phyloP scores from a whole-genome alignment of 2,113 vertebrate species.

The Polyodon spathula region DNA sequence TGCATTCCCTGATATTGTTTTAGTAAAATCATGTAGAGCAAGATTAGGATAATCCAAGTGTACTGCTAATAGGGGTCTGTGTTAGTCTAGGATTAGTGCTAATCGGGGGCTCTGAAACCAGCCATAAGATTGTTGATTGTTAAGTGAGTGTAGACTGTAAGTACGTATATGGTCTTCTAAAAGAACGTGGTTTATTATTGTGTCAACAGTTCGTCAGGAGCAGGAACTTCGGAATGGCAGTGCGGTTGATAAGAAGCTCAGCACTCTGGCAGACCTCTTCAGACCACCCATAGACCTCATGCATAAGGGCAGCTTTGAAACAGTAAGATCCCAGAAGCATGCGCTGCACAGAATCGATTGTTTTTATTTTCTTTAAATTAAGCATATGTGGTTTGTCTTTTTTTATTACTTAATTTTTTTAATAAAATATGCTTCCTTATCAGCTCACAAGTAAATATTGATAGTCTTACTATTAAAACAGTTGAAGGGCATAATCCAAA shows the following conservation, averaged over 20 bases:
- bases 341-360: not conserved
- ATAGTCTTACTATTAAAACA: too few species aligned
- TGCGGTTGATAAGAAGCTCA: slow-evolving; percentile 93
- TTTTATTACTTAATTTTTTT: not conserved
- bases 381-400: not conserved
- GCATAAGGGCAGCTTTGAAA: slow-evolving; percentile 99
- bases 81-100: too few species aligned
- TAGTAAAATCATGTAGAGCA: not conserved
- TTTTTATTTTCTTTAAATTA: not conserved
- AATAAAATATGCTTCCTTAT: too few species aligned
- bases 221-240: slow-evolving; percentile 94
- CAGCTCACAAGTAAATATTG: too few species aligned
- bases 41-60: not conserved
- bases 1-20: not conserved
- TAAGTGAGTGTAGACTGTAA: too few species aligned
- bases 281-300: slow-evolving; percentile 96
- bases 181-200: not conserved
- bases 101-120: too few species aligned
- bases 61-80: too few species aligned
- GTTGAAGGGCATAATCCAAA: too few species aligned
- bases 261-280: slow-evolving; percentile 93
- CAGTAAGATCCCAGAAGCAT: slow-evolving; percentile 54
- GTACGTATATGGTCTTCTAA: not conserved
- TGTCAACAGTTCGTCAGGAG: slow-evolving; percentile 81
- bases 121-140: too few species aligned